These are phyloP conservation scores for Drosophila oshimai DNA, from an alignment of 1,140 invertebrate genomes.

Conservation along the genomic window DNA sequence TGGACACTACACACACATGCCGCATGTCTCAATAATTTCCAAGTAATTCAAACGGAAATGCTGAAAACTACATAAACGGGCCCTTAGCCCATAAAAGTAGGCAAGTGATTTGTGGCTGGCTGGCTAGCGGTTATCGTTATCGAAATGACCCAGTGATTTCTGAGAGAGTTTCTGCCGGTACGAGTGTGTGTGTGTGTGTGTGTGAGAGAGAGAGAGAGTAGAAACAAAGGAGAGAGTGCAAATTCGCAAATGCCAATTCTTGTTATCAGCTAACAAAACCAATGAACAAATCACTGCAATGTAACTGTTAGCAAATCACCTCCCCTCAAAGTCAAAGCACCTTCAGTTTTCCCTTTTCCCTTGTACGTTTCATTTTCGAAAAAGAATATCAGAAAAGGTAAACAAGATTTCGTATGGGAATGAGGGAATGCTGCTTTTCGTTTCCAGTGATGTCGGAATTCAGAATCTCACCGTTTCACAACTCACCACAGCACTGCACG, in stretches of 20 bases:
- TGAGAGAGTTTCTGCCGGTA: slow-evolving; percentile 18
- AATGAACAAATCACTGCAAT: no score
- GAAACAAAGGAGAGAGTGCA: not conserved
- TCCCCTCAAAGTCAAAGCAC: no score
- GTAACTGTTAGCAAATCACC: no score
- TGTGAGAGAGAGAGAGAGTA: not conserved
- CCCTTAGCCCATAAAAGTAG: not conserved
- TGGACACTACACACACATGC: not conserved
- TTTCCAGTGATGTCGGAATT: slow-evolving; percentile 21
- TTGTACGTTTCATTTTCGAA: not conserved
- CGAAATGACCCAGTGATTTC: slow-evolving; percentile 6
- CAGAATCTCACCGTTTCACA: slow-evolving; percentile 26
- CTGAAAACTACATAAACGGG: slow-evolving; percentile 5
- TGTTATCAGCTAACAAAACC: slow-evolving; percentile 6
- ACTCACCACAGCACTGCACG: slow-evolving; percentile 21
- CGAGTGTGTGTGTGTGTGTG: not conserved
- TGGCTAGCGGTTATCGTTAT: not conserved
- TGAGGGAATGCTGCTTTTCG: slow-evolving; percentile 2
- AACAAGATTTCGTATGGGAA: slow-evolving; percentile 6
- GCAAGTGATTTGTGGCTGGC: not conserved
- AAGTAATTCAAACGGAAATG: not conserved
- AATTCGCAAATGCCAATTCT: slow-evolving; percentile 8
- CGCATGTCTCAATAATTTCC: no score
- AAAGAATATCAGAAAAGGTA: slow-evolving; percentile 1
- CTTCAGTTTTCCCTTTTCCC: no score